A percentile compares a stretch with the other conserved stretches of the same genome.
Evolutionary conservation across 1,140 invertebrate species (phyloP).

Genomic region (Nephila pilipes): DNA sequence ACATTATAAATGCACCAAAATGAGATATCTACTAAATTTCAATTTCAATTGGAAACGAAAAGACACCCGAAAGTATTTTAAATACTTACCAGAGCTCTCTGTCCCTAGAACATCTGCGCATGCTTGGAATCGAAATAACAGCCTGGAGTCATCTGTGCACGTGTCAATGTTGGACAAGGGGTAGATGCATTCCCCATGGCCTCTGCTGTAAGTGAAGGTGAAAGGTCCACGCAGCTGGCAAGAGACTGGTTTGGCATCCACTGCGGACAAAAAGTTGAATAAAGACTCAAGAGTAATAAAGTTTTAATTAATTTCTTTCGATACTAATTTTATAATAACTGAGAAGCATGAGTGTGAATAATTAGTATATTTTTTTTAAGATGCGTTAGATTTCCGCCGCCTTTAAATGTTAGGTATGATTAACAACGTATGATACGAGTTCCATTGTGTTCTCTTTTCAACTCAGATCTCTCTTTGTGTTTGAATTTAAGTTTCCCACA

Average conservation of each 20-base stretch:
- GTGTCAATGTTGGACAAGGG: constrained; percentile 90
- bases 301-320: too few species aligned
- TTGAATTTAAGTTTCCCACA: too few species aligned
- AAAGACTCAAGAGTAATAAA: too few species aligned
- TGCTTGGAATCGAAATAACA: constrained; percentile 93
- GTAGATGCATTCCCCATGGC: constrained; percentile 87
- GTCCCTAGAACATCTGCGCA: constrained; percentile 93
- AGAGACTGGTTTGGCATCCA: constrained; percentile 79
- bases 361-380: too few species aligned
- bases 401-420: too few species aligned
- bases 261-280: constrained; percentile 77
- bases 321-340: too few species aligned
- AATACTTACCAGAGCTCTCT: constrained; percentile 82
- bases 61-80: not conserved
- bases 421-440: too few species aligned
- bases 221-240: constrained; percentile 82
- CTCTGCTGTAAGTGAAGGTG: constrained; percentile 90
- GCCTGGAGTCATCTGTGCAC: constrained; percentile 89
- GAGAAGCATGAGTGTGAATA: too few species aligned
- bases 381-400: too few species aligned
- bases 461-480: too few species aligned
- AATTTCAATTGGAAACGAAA: not conserved
- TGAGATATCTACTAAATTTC: not conserved
- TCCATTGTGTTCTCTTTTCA: too few species aligned
- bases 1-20: too few species aligned